phyloP scores from a whole-genome alignment of 2,113 vertebrate genomes.

The Callopanchax toddi region DNA sequence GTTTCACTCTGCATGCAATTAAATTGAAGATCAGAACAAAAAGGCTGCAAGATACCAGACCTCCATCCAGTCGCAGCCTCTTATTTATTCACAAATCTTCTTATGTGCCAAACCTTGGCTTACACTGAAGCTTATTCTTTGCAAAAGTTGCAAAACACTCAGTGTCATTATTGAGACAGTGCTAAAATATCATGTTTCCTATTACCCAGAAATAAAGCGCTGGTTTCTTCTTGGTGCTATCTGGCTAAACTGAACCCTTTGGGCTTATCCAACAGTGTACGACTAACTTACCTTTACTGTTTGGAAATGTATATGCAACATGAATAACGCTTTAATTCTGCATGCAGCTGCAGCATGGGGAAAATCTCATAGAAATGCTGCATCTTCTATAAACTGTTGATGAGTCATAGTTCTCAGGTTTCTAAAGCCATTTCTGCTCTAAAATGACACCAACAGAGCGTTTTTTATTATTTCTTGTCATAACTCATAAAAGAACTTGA shows the following conservation, averaged over 20 bases:
- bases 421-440: too few species aligned
- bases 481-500: too few species aligned
- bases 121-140: constrained; percentile 8
- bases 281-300: neutral
- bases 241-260: constrained; percentile 36
- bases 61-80: neutral
- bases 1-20: neutral
- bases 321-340: neutral
- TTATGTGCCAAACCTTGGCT: constrained; percentile 7
- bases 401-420: too few species aligned
- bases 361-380: too few species aligned
- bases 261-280: neutral
- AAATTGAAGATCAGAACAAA: constrained; percentile 12
- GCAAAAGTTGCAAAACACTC: constrained; percentile 11
- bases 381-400: too few species aligned
- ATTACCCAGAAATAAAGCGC: constrained; percentile 1
- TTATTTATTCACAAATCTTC: constrained; percentile 14
- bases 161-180: too few species aligned
- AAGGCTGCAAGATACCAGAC: neutral
- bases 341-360: neutral
- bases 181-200: too few species aligned
- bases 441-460: too few species aligned
- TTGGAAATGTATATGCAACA: neutral
- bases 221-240: constrained; percentile 21
- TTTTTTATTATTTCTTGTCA: too few species aligned